These are phyloP conservation scores for Pomacea canaliculata DNA, from an alignment of 2,888 invertebrate species.

Conservation along the genomic window DNA sequence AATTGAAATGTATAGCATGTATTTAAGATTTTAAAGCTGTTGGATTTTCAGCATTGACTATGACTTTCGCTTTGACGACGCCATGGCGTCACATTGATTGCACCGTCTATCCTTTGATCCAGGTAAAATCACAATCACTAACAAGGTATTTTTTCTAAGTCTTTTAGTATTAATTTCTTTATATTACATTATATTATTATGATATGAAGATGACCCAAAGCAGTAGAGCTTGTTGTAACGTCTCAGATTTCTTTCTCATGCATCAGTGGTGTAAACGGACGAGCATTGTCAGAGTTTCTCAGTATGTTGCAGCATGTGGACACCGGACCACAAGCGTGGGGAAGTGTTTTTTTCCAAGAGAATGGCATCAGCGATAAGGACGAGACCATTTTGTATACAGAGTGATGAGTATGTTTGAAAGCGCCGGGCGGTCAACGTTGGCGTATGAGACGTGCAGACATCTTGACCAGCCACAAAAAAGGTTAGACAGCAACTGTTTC, in stretches of 20 bases:
- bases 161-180: no score
- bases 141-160: no score
- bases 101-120: not conserved
- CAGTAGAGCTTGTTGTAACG: no score
- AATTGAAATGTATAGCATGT: no score
- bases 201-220: no score
- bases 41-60: not conserved
- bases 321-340: not conserved
- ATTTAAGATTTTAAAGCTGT: no score
- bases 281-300: no score
- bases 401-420: not conserved
- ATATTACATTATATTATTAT: no score
- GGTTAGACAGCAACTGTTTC: not conserved
- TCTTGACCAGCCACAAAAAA: not conserved
- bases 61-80: not conserved
- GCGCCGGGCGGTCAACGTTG: not conserved
- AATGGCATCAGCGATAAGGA: not conserved
- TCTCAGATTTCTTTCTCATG: no score
- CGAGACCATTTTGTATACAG: not conserved
- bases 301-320: not conserved
- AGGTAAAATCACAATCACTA: no score
- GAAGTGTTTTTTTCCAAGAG: not conserved
- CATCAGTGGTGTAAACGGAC: no score
- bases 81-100: not conserved
- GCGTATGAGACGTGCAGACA: not conserved